Conservation (phyloP, 2,888 invertebrate genomes). For the Norana najaformis region DNA sequence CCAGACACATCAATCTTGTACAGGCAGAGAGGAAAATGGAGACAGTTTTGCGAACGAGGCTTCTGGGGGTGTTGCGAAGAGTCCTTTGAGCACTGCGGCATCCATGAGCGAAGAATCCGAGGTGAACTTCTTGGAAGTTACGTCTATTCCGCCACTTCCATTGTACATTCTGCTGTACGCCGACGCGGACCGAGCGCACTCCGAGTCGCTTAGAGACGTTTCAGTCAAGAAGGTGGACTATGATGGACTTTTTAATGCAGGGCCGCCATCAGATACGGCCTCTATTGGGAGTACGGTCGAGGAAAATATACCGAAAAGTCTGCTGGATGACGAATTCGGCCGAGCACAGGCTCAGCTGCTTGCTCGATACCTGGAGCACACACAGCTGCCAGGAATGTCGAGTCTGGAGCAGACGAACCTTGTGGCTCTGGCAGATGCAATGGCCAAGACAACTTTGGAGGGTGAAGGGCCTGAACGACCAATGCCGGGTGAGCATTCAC, state of each 20-base stretch:
- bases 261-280: neutral
- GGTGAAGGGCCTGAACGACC: neutral
- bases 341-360: conserved; percentile 51
- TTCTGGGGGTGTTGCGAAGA: neutral
- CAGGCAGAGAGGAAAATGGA: conserved; percentile 65
- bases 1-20: conserved; percentile 70
- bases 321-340: conserved; percentile 47
- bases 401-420: conserved; percentile 99
- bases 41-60: neutral
- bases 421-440: conserved; percentile 93
- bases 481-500: neutral
- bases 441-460: conserved; percentile 63
- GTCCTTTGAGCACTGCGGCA: neutral
- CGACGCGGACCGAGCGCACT: neutral
- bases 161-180: conserved; percentile 86
- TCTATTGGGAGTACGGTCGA: neutral
- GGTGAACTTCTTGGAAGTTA: conserved; percentile 55
- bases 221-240: neutral
- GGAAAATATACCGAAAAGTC: no score
- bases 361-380: conserved; percentile 77
- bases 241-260: neutral
- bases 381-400: conserved; percentile 74
- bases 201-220: neutral
- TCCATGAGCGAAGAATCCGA: neutral
- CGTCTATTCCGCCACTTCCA: conserved; percentile 93